phyloP scores from a whole-genome alignment of 92 coral and sea anemone genomes.

The Paragorgia papillata region DNA sequence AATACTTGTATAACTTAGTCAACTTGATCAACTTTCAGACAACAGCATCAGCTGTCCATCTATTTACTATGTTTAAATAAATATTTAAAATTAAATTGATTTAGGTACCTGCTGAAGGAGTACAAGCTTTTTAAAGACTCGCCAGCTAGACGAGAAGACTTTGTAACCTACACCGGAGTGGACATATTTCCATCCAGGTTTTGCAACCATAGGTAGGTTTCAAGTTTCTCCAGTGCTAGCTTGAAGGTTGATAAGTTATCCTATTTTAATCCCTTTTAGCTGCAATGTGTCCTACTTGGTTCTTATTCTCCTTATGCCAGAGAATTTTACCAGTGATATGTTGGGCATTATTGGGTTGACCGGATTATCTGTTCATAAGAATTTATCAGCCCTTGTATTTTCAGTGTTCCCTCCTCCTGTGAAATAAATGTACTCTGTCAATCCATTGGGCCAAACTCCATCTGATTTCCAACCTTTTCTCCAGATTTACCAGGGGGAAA shows the following conservation, averaged over 20 bases:
- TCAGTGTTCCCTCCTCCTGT: too few species aligned
- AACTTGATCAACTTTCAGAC: too few species aligned
- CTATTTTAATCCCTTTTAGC: too few species aligned
- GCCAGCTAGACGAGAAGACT: slow-evolving; percentile 64
- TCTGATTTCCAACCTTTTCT: slow-evolving; percentile 80
- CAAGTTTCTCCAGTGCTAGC: background rate
- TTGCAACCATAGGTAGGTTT: slow-evolving; percentile 62
- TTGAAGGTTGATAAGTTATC: slow-evolving; percentile 1
- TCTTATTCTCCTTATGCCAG: too few species aligned
- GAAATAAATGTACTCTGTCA: too few species aligned
- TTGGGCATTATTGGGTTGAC: too few species aligned
- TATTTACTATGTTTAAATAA: too few species aligned
- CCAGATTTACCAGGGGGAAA: slow-evolving; percentile 60
- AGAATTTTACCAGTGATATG: too few species aligned
- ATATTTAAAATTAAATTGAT: background rate
- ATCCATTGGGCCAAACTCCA: background rate
- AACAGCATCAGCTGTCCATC: too few species aligned
- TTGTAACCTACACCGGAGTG: slow-evolving; percentile 57
- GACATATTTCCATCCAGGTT: slow-evolving; percentile 64
- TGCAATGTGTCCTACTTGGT: too few species aligned
- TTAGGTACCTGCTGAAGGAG: slow-evolving; percentile 29
- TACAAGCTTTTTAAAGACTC: slow-evolving; percentile 63
- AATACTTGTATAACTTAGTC: background rate
- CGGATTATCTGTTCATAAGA: too few species aligned
- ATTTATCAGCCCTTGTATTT: too few species aligned